A percentile compares a stretch with the other conserved stretches of the same genome.
Conservation (phyloP, 2,888 invertebrate species). For the Neuroscelio doddi region DNA sequence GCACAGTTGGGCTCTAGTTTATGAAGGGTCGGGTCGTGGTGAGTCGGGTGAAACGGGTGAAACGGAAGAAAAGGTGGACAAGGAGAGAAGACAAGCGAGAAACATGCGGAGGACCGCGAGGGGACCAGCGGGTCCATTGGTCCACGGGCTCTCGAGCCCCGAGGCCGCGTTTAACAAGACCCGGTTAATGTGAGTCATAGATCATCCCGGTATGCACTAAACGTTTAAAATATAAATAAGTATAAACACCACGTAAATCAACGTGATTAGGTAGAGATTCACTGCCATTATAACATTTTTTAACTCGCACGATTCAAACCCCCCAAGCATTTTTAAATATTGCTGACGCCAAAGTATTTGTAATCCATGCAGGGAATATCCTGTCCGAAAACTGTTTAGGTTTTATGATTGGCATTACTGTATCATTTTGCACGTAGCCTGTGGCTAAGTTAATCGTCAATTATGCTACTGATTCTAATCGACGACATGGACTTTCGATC, state of each 20-base stretch:
- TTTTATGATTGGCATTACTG: no score
- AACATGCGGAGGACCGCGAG: slow-evolving; percentile 36
- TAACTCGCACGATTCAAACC: no score
- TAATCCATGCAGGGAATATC: no score
- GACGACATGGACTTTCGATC: no score
- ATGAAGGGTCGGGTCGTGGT: slow-evolving; percentile 70
- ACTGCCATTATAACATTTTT: no score
- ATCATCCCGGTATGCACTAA: slow-evolving; percentile 68
- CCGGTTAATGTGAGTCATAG: slow-evolving; percentile 70
- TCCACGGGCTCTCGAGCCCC: slow-evolving; percentile 51
- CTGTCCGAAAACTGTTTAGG: no score
- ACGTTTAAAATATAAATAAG: slow-evolving; percentile 69
- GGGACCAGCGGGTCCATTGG: slow-evolving; percentile 42
- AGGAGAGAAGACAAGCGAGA: slow-evolving; percentile 32
- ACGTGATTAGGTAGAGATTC: slow-evolving; percentile 60
- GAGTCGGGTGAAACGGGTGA: slow-evolving; percentile 51
- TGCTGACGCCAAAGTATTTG: no score
- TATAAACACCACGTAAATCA: slow-evolving; percentile 71
- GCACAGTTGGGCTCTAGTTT: slow-evolving; percentile 70
- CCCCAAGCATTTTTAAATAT: no score
- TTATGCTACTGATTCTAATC: slow-evolving; percentile 12
- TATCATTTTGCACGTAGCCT: slow-evolving; percentile 1
- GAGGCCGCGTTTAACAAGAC: slow-evolving; percentile 70
- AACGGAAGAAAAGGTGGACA: slow-evolving; percentile 29
- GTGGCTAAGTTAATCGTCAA: slow-evolving; percentile 6